Evolutionary conservation across 1,140 invertebrate genomes (phyloP), one percentile per base, ranked within the genome.

Genomic region (Homarus americanus): DNA sequence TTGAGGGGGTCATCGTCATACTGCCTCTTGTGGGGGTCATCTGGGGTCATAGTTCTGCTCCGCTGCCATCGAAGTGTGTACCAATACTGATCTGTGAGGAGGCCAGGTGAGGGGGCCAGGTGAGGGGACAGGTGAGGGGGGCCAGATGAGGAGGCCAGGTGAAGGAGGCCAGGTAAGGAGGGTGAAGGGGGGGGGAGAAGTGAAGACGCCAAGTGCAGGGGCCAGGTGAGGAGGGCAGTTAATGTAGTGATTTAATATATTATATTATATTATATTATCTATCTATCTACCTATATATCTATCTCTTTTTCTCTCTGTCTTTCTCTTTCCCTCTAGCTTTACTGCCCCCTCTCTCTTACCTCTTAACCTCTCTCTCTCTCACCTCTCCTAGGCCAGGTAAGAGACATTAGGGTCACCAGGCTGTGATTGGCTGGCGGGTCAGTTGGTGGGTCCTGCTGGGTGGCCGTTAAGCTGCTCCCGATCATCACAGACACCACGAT

Each of bases 381-480:
- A 87, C 84, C 84, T 87, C 84, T 87, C n/a, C 84, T 49, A 34
- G 84, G 84, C 84, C 84, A 87, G 0, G 84, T n/a, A 9, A 87
- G 32, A 1, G 84, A n/a, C 84, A 87, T 78, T 1, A 87, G 84
- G 0, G 69, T 87, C 0, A 79, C 12, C 5, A 87, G 73, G 44
- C 72, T 78, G 15, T 76, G 84, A 44, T 87, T 87, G 2, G 41
- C 73, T 0, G 40, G 44, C 1, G 24, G 20, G 10, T 20, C 32
- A 3, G 32, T 5, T 17, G 41, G 24, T 0, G 20, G 34, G n/a
- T 20, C 24, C 2, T 28, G 32, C 2, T 49, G 32, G 9, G 49
- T 44, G 34, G 84, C 28, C 9, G 36, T 12, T 1, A 76, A 10
- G 32, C 72, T 38, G 12, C 28, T 32, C 4, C 75, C 17, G 28